A percentile compares a stretch with the other conserved stretches of the same genome.
Conservation (phyloP, 1,140 invertebrate genomes). For the Drosophila eugracilis region DNA sequence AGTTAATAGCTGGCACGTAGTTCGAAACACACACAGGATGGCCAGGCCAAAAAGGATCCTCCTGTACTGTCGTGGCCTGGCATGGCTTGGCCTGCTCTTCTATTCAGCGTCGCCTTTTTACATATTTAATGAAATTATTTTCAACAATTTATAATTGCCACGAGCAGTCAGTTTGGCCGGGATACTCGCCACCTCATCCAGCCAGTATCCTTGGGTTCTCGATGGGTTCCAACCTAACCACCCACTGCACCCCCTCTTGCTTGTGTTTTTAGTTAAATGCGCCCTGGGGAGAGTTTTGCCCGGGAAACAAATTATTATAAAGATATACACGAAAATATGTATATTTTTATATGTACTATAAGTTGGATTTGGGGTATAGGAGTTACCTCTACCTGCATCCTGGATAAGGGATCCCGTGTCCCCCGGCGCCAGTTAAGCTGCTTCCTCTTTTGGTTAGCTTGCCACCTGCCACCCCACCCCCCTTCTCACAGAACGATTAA, state of each 20-base stretch:
- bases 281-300: slow-evolving; percentile 72
- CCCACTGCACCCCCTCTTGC: slow-evolving; percentile 12
- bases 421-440: slow-evolving; percentile 26
- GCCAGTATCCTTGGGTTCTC: background rate
- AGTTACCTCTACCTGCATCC: background rate
- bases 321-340: slow-evolving; percentile 39
- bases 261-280: slow-evolving; percentile 72
- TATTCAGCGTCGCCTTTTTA: slow-evolving; percentile 73
- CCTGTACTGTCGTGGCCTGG: too few species aligned
- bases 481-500: slow-evolving; percentile 34
- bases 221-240: background rate
- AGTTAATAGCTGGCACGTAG: slow-evolving; percentile 71
- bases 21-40: slow-evolving; percentile 2
- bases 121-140: slow-evolving; percentile 84
- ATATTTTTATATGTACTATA: slow-evolving; percentile 16
- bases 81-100: too few species aligned
- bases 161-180: slow-evolving; percentile 51
- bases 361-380: background rate
- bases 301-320: slow-evolving; percentile 70
- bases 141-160: slow-evolving; percentile 83
- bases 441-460: background rate
- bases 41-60: slow-evolving; percentile 29
- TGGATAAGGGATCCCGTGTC: slow-evolving; percentile 4
- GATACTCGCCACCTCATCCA: slow-evolving; percentile 6
- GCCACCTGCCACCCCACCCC: background rate